Base-by-base conservation (phyloP, 2,797 vertebrate genomes). In the Stomatorhinus walkeri region DNA sequence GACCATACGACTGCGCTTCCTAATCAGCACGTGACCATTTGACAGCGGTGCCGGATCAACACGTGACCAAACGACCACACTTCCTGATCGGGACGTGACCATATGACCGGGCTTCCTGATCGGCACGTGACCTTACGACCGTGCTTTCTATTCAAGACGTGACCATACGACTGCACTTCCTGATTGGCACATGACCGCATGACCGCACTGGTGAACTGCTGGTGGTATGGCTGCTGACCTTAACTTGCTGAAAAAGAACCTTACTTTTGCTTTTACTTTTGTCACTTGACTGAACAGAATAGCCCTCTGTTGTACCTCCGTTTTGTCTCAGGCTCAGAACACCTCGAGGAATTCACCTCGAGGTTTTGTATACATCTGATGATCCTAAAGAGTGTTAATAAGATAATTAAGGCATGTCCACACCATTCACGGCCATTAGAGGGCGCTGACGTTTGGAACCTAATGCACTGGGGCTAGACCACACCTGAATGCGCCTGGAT, bases 121-220 rank as follows among this genome's bases (percentile, higher is more conserved):
- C 1, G 4, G 14, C 1, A 54, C 4, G 16, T 54, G 52, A 54
- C 52, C 52, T 5, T 54, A 5, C 1, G 4, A 52, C 14, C 14
- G 0, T 0, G 19, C 56, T n/a, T 14, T 1, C 49, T 3, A 12
- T 14, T 51, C 0, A 0, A 0, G 0, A 51, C 2, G 0, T 51
- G 49, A 51, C 49, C 49, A 51, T 4, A 1, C 12, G 12, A 52
- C 49, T 0, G 0, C 1, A 16, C 16, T 19, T 19, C 52, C 52
- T 19, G 16, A 19, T 19, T 0, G 16, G 16, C 16, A 59, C n/a
- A 6, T 59, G n/a, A 59, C 56, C 22, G 0, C 2, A 64, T 19
- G 22, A 22, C n/a, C 22, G 8, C 59, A 61, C 59, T 24, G 59
- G 22, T 22, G 19, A 22, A 59, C 54, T 59, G 6, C 56, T 59